These are phyloP conservation scores for Nilaparvata lugens DNA, from an alignment of 1,140 invertebrate species.

Conservation along the genomic window DNA sequence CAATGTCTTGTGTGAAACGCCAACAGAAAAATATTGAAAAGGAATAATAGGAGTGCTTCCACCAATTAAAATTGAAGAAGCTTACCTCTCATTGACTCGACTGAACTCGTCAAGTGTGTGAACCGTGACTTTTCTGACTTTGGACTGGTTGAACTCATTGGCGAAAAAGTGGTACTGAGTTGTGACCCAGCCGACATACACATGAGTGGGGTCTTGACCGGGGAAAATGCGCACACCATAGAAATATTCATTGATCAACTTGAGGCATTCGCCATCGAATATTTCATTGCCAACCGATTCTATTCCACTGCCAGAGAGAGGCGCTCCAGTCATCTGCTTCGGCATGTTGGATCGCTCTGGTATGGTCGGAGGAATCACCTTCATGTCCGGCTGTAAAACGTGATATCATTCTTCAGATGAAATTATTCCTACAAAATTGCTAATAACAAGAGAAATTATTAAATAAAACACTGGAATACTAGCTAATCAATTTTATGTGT, in stretches of 20 bases:
- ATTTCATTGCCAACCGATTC: slow-evolving; percentile 74
- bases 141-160: slow-evolving; percentile 81
- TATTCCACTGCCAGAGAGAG: slow-evolving; percentile 47
- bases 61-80: neutral
- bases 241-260: slow-evolving; percentile 80
- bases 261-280: slow-evolving; percentile 77
- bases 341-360: slow-evolving; percentile 48
- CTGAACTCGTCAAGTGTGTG: slow-evolving; percentile 72
- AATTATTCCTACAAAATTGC: neutral
- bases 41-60: too few species aligned
- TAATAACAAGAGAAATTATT: neutral
- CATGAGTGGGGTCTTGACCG: slow-evolving; percentile 93
- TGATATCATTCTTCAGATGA: slow-evolving; percentile 11
- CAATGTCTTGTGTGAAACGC: too few species aligned
- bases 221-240: slow-evolving; percentile 76
- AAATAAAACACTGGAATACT: too few species aligned
- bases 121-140: slow-evolving; percentile 79
- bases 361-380: slow-evolving; percentile 52
- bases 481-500: too few species aligned
- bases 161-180: slow-evolving; percentile 89
- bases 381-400: slow-evolving; percentile 49
- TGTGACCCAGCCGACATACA: slow-evolving; percentile 99
- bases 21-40: too few species aligned
- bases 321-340: slow-evolving; percentile 59
- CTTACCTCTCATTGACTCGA: slow-evolving; percentile 58